Percentiles rank a stretch among this genome's conserved stretches.
phyloP scores from a whole-genome alignment of 2,113 vertebrate genomes.

The Lagopus muta region DNA sequence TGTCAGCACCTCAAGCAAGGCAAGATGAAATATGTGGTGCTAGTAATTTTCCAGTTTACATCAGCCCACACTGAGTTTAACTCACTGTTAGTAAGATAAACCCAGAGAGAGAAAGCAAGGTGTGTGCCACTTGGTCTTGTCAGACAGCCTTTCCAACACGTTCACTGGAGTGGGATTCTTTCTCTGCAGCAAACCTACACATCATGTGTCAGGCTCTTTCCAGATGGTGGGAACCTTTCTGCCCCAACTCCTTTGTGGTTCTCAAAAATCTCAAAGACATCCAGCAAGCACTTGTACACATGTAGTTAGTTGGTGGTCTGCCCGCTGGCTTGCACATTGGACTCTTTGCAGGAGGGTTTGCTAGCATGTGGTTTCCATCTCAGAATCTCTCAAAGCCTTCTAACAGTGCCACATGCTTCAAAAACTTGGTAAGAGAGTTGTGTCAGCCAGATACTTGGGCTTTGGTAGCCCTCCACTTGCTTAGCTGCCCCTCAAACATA shows the following conservation, averaged over 20 bases:
- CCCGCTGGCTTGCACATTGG: slow-evolving; percentile 1
- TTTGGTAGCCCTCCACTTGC: neutral
- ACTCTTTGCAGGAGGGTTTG: slow-evolving; percentile 21
- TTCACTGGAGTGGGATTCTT: neutral
- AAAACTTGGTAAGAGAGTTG: neutral
- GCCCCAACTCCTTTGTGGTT: neutral
- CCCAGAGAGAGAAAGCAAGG: neutral
- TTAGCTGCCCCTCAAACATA: neutral
- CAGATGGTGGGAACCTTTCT: slow-evolving; percentile 36
- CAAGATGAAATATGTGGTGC: neutral
- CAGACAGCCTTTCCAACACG: neutral
- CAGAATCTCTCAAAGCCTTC: slow-evolving; percentile 17
- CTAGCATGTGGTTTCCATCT: slow-evolving; percentile 63
- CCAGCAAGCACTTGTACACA: slow-evolving; percentile 5
- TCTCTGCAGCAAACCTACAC: neutral
- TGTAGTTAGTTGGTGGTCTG: slow-evolving; percentile 54
- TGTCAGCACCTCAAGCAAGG: neutral
- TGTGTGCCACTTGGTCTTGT: neutral
- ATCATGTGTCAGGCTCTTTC: neutral
- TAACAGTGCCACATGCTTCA: neutral
- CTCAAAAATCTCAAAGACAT: slow-evolving; percentile 14
- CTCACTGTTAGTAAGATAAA: slow-evolving; percentile 15
- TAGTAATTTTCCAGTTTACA: neutral
- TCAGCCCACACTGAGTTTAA: neutral
- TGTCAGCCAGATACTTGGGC: neutral